Evolutionary conservation across 2,888 invertebrate genomes (phyloP).

Genomic region (Hipparchia sbordonii): DNA sequence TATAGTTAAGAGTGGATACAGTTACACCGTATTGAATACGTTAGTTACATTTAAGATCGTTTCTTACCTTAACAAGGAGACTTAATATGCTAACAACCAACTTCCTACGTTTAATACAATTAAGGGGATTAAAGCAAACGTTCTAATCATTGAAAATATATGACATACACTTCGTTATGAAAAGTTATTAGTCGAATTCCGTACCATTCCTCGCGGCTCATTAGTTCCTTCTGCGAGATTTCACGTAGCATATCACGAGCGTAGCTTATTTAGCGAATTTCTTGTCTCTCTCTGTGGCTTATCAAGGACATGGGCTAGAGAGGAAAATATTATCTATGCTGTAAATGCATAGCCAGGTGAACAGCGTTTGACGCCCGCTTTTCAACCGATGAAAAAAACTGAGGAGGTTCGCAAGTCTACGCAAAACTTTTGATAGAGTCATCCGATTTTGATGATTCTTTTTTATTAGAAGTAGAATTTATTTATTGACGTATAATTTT

Average conservation of each 20-base stretch:
- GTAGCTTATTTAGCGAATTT: constrained; percentile 13
- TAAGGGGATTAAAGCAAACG: constrained; percentile 37
- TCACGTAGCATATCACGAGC: constrained; percentile 32
- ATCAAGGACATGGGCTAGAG: constrained; percentile 15
- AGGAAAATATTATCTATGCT: constrained; percentile 3
- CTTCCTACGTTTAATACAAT: constrained; percentile 39
- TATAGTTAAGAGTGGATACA: background rate
- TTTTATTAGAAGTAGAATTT: too few species aligned
- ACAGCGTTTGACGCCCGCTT: background rate
- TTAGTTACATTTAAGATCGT: constrained; percentile 2
- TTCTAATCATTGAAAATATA: constrained; percentile 23
- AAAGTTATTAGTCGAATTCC: constrained; percentile 36
- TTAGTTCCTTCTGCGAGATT: constrained; percentile 35
- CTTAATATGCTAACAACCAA: constrained; percentile 28
- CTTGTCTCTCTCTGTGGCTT: constrained; percentile 24
- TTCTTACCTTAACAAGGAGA: constrained; percentile 10
- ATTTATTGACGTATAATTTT: too few species aligned
- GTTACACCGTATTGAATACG: background rate
- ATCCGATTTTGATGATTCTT: too few species aligned
- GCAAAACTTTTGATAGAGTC: too few species aligned
- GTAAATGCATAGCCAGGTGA: constrained; percentile 5
- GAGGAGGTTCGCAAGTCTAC: too few species aligned
- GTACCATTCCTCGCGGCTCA: constrained; percentile 36
- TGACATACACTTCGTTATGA: constrained; percentile 37
- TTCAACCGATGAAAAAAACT: too few species aligned